These are phyloP conservation scores for Coccyzus lansbergi DNA, from an alignment of 2,797 vertebrate genomes.

Conservation along the genomic window DNA sequence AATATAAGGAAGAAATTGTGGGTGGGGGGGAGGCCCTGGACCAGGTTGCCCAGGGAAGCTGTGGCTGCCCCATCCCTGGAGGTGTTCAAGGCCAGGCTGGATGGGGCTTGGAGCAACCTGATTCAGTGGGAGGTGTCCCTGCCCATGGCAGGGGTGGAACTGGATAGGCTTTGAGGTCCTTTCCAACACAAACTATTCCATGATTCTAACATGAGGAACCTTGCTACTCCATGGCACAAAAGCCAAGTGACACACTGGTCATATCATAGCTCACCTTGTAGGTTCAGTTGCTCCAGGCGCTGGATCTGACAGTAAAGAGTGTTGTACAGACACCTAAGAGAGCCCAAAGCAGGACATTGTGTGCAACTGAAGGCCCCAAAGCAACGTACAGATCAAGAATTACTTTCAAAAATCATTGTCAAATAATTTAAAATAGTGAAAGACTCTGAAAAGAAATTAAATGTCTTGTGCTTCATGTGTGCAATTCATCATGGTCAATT, in stretches of 20 bases:
- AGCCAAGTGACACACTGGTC: neutral
- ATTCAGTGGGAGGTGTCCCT: no score
- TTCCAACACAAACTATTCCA: no score
- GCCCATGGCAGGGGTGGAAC: no score
- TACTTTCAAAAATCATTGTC: neutral
- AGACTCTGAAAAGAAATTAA: neutral
- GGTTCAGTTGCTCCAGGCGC: neutral
- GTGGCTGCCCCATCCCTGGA: no score
- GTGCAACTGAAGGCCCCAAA: neutral
- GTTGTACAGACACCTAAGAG: neutral
- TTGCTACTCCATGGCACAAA: neutral
- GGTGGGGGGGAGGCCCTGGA: accelerated
- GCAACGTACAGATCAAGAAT: neutral
- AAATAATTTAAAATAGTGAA: neutral
- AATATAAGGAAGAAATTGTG: neutral
- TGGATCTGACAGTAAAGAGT: neutral
- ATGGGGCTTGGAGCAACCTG: no score
- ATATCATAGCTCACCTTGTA: neutral
- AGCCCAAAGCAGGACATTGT: neutral
- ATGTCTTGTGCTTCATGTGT: neutral
- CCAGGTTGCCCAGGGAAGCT: neutral
- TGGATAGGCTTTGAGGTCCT: no score
- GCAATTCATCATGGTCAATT: neutral
- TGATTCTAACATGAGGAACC: neutral
- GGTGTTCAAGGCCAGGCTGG: no score